Percentiles rank a stretch among this genome's conserved stretches.
Conservation (phyloP, 1,140 invertebrate species). For the Colletes latitarsis region DNA sequence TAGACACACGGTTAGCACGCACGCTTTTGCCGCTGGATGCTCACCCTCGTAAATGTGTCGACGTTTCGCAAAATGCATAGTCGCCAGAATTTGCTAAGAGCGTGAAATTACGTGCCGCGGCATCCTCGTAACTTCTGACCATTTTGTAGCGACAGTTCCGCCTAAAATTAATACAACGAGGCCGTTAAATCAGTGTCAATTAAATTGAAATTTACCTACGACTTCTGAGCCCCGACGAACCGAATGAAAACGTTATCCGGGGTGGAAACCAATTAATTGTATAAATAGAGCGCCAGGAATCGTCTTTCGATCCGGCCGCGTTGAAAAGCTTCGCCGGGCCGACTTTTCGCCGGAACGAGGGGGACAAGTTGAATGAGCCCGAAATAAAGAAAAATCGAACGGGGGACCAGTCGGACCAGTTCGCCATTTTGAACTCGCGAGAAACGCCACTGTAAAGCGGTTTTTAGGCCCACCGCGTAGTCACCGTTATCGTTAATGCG, state of each 20-base stretch:
- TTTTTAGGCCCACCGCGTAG: neutral
- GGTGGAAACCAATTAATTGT: neutral
- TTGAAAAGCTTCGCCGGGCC: neutral
- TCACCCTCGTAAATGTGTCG: slow-evolving; percentile 67
- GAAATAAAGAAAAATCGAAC: slow-evolving; percentile 53
- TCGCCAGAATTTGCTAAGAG: slow-evolving; percentile 66
- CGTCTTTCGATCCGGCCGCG: neutral
- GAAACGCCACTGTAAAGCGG: slow-evolving; percentile 25
- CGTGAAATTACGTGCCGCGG: slow-evolving; percentile 58
- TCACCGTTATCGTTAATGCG: slow-evolving; percentile 3
- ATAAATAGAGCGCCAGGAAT: slow-evolving; percentile 6
- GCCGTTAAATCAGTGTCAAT: slow-evolving; percentile 57
- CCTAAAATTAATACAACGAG: slow-evolving; percentile 62
- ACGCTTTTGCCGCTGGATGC: slow-evolving; percentile 65
- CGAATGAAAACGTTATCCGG: neutral
- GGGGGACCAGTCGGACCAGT: slow-evolving; percentile 68
- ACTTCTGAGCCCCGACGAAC: no score
- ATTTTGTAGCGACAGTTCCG: slow-evolving; percentile 46
- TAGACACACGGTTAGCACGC: slow-evolving; percentile 63
- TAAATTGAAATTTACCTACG: slow-evolving; percentile 15
- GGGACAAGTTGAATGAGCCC: slow-evolving; percentile 39
- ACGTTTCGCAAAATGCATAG: slow-evolving; percentile 67
- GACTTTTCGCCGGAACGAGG: slow-evolving; percentile 28
- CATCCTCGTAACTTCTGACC: slow-evolving; percentile 46
- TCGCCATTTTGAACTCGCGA: slow-evolving; percentile 63